phyloP scores from a whole-genome alignment of 92 coral and sea anemone genomes.

The Paramuricea clavata region DNA sequence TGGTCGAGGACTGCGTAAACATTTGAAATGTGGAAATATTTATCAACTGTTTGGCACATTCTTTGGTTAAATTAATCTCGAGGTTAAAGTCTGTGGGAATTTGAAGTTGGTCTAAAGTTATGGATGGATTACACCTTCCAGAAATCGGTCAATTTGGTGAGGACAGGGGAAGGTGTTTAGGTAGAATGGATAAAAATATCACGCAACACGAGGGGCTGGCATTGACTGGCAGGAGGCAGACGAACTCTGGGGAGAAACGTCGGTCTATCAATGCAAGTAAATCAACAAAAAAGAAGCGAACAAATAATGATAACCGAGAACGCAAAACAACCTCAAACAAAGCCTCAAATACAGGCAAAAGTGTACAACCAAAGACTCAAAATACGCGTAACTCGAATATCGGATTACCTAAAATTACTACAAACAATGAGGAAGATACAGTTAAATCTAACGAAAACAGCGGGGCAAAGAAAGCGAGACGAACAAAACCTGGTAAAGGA shows the following conservation, averaged over 20 bases:
- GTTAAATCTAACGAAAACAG: not conserved
- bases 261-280: not conserved
- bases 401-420: conserved; percentile 35
- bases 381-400: conserved; percentile 11
- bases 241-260: not conserved
- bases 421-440: not conserved
- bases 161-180: not conserved
- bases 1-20: conserved; percentile 3
- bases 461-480: conserved; percentile 6
- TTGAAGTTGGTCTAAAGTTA: not conserved
- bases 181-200: not conserved
- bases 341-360: not conserved
- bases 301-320: not conserved
- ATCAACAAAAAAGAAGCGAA: not conserved
- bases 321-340: not conserved
- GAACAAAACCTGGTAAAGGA: not conserved
- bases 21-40: not conserved
- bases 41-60: conserved; percentile 19
- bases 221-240: not conserved
- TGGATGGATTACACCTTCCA: conserved; percentile 33
- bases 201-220: conserved; percentile 5
- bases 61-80: conserved; percentile 7
- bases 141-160: conserved; percentile 8
- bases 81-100: not conserved
- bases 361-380: not conserved